A percentile compares a stretch with the other conserved stretches of the same genome.
Conservation (phyloP, 2,113 vertebrate species). For the Mormyrus lacerda region DNA sequence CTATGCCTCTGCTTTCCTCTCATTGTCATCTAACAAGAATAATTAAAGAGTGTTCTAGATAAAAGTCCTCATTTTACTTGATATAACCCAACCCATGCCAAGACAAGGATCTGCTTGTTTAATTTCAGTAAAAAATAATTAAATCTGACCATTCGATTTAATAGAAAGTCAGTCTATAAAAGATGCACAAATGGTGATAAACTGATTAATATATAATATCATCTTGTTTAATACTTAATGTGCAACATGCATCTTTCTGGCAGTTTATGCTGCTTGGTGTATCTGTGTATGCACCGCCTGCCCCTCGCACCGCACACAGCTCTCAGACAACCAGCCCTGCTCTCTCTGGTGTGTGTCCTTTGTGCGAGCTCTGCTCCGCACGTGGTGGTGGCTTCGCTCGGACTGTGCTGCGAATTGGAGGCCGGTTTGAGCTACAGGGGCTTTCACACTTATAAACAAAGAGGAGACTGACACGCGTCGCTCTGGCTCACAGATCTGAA, state of each 20-base stretch:
- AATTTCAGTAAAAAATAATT: background rate
- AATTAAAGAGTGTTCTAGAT: background rate
- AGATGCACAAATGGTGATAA: background rate
- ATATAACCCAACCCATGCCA: background rate
- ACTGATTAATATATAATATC: background rate
- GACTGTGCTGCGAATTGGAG: background rate
- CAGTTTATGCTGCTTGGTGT: background rate
- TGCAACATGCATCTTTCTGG: background rate
- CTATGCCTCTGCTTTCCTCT: slow-evolving; percentile 45
- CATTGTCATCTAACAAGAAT: background rate
- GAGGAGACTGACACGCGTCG: background rate
- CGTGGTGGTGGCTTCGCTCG: background rate
- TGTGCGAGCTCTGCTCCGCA: background rate
- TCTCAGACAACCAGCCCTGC: background rate
- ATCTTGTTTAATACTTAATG: background rate
- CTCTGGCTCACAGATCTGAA: slow-evolving; percentile 1
- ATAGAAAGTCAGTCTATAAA: background rate
- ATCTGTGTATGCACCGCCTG: too few species aligned
- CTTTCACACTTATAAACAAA: slow-evolving; percentile 16
- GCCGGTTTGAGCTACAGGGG: background rate
- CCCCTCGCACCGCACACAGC: too few species aligned
- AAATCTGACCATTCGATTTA: background rate
- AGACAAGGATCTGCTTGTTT: background rate
- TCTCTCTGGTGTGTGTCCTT: background rate
- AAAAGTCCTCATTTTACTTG: background rate